Evolutionary conservation across 2,888 invertebrate species (phyloP), one percentile per base, ranked within the genome.

Genomic region (Calameuta pallipes): DNA sequence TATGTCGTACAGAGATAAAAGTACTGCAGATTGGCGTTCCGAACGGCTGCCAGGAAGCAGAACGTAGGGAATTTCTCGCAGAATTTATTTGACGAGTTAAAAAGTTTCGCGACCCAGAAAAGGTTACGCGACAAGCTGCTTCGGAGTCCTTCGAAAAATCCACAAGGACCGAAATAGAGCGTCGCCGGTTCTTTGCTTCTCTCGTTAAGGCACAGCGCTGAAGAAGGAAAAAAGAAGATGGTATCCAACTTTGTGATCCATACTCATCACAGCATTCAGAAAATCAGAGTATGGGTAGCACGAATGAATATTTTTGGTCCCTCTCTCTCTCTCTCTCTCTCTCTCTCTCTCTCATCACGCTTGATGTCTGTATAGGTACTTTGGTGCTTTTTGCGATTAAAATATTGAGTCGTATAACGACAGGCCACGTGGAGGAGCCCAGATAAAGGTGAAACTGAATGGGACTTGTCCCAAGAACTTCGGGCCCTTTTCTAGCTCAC

Each of bases 81-180:
- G 69, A 78, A 75, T 76, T 76, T 75, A 37, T 73, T 41, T 75
- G 11, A 35, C 77, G 73, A 77, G 78, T 80, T 80, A 77, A 30
- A 73, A 76, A 80, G 82, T 82, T 82, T 41, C 34, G 23, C 74
- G 71, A 75, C 35, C 71, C 71, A 56, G 23, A 56, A 23, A 56
- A 23, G 56, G 23, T 56, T 15, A 56, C 56, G 23, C 23, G 23
- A 56, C 56, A 23, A 56, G 15, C 56, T 23, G 15, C 9, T 56
- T 12, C 15, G 13, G 34, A 36, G 12, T 36, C 69, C 41, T 73
- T 33, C 78, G 33, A 68, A 76, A 75, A 82, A 82, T 76, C 73
- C 80, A 80, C 78, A 74, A 76, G 77, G 76, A 78, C 80, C 81
- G 76, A 56, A 56, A 56, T 56, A 23, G 56, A 56, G 23, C 56